Conservation (phyloP, 2,888 invertebrate species). For the Trachelus troglodyta region DNA sequence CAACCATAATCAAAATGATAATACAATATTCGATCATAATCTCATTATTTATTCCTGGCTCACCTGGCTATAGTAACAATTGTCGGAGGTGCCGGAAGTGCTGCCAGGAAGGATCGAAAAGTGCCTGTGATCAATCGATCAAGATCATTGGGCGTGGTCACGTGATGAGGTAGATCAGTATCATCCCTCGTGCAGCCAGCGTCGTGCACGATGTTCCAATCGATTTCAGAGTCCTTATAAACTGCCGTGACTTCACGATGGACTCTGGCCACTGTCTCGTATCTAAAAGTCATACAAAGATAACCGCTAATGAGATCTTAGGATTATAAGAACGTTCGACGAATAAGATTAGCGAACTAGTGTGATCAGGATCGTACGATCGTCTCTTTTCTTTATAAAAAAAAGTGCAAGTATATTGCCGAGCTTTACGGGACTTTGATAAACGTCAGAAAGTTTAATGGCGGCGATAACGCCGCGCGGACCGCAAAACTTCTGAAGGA, state of each 20-base stretch:
- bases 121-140: conserved; percentile 70
- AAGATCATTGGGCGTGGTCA: conserved; percentile 78
- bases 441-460: conserved; percentile 1
- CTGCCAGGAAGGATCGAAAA: conserved; percentile 72
- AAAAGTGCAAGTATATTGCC: neutral
- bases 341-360: neutral
- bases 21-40: neutral
- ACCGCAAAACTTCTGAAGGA: neutral
- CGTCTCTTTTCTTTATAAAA: neutral
- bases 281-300: conserved; percentile 40
- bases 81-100: conserved; percentile 74
- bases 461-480: conserved; percentile 3
- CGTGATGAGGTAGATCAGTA: conserved; percentile 86
- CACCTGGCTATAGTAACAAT: conserved; percentile 79
- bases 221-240: conserved; percentile 74
- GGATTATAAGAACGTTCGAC: neutral
- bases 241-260: conserved; percentile 44
- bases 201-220: conserved; percentile 85
- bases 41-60: neutral
- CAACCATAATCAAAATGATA: neutral
- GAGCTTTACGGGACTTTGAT: neutral
- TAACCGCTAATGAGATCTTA: neutral
- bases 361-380: neutral
- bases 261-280: conserved; percentile 48
- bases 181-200: conserved; percentile 91